Base-by-base conservation (phyloP, 2,888 invertebrate species). In the Villa cingulata region DNA sequence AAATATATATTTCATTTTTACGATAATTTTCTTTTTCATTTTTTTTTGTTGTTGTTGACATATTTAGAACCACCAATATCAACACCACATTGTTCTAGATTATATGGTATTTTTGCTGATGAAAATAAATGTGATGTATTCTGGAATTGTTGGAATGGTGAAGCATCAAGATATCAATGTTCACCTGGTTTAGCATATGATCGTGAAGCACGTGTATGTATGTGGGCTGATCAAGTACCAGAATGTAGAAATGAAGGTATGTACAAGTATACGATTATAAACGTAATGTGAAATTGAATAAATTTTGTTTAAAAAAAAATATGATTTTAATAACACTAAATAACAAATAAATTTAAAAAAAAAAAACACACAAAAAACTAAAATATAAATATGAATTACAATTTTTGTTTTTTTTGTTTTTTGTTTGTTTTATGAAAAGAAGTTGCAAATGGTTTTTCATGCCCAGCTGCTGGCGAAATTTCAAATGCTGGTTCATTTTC, bases 81-180 rank as follows among this genome's bases (percentile, higher is more conserved):
- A 49, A 83, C 89, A 17, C 76, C 86, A 14, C 88, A 92, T 68
- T 92, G 92, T 66, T 68, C 83, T 41, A 76, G 91, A 50, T 72
- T 92, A 56, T 92, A 91, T 70, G 92, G 92, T 62, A 91, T 92
- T 74, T 92, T 91, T 78, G 72, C 89, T 54, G 91, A 92, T 64
- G 85, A 82, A 47, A 73, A 72, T 58, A 87, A 89, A 70, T 92
- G 92, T 67, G 88, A 90, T 70, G 85, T 86, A 16, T 92, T 92
- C 84, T 92, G 91, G 88, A 91, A 90, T 72, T 92, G 92, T 71
- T 92, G 92, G 91, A 90, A 89, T 72, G 92, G 92, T 45, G 91
- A 92, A 68, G 83, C 91, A 6, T 89, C 89, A 64, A 80, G 87
- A 61, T 92, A 92, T 72, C 89, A 91, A 70, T 92, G 92, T 75